Evolutionary conservation across 2,888 invertebrate genomes (phyloP).

Genomic region (Caenorhabditis sp.): DNA sequence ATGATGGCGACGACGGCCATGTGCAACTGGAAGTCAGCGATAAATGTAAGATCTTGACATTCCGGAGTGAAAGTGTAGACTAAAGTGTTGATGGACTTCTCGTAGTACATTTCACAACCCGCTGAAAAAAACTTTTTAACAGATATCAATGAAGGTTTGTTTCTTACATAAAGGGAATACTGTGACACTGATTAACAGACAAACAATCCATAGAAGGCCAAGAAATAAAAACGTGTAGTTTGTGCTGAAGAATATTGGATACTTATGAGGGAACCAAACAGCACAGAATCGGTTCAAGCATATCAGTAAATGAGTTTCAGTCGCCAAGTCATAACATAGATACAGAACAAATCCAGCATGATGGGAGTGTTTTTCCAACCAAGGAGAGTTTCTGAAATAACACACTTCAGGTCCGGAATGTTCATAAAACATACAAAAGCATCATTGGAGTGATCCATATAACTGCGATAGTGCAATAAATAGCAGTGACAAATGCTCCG

Average conservation of each 20-base stretch:
- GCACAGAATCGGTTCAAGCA: slow-evolving; percentile 47
- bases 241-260: slow-evolving; percentile 2
- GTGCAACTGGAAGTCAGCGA: slow-evolving; percentile 39
- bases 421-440: slow-evolving; percentile 16
- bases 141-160: background rate
- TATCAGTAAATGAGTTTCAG: slow-evolving; percentile 43
- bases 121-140: slow-evolving; percentile 11
- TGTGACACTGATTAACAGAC: slow-evolving; percentile 11
- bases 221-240: background rate
- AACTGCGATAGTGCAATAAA: slow-evolving; percentile 38
- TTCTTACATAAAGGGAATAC: slow-evolving; percentile 43
- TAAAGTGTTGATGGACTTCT: slow-evolving; percentile 13
- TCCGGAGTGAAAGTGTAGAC: slow-evolving; percentile 22
- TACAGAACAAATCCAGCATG: slow-evolving; percentile 33
- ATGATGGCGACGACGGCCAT: slow-evolving; percentile 36
- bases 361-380: slow-evolving; percentile 4
- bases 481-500: slow-evolving; percentile 29
- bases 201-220: background rate
- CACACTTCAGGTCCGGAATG: background rate
- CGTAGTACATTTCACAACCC: slow-evolving; percentile 41
- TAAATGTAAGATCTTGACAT: slow-evolving; percentile 42
- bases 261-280: slow-evolving; percentile 32
- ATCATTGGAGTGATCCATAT: slow-evolving; percentile 40
- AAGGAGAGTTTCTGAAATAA: slow-evolving; percentile 16
- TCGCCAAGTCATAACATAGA: slow-evolving; percentile 40